Evolutionary conservation across 1,140 invertebrate species (phyloP).

Genomic region (Daktulosphaira vitifoliae): DNA sequence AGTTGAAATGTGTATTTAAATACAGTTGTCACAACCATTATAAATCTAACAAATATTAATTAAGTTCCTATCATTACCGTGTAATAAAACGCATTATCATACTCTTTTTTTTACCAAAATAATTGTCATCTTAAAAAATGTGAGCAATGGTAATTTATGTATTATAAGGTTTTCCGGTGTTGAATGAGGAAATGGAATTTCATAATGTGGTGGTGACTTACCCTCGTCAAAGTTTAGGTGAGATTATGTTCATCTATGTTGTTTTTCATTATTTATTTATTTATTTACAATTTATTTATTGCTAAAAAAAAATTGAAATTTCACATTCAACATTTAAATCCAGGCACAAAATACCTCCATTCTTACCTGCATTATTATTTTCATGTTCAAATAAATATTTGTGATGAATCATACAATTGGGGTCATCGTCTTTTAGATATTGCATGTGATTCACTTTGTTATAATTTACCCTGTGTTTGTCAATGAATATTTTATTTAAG

Average conservation of each 20-base stretch:
- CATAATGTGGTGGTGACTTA: slow-evolving; percentile 27
- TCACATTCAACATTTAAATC: slow-evolving; percentile 13
- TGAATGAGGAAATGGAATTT: slow-evolving; percentile 28
- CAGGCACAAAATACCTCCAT: neutral
- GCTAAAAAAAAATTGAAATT: neutral
- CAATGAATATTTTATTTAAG: neutral
- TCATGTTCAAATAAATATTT: too few species aligned
- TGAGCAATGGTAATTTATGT: too few species aligned
- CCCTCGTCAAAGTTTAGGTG: slow-evolving; percentile 26
- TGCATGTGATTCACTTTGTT: neutral
- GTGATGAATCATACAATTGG: too few species aligned
- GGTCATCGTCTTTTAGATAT: slow-evolving; percentile 10
- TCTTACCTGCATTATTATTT: too few species aligned
- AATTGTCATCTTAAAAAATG: too few species aligned
- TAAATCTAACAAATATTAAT: too few species aligned
- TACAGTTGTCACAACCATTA: too few species aligned
- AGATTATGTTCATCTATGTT: neutral
- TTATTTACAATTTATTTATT: neutral
- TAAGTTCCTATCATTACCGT: too few species aligned
- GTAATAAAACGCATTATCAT: too few species aligned
- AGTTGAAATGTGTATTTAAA: too few species aligned
- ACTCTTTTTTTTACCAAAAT: too few species aligned
- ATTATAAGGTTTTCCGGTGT: slow-evolving; percentile 26
- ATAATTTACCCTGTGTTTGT: neutral
- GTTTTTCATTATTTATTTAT: too few species aligned